These are phyloP conservation scores for Cygnus atratus DNA, from an alignment of 2,113 vertebrate species.

Conservation along the genomic window DNA sequence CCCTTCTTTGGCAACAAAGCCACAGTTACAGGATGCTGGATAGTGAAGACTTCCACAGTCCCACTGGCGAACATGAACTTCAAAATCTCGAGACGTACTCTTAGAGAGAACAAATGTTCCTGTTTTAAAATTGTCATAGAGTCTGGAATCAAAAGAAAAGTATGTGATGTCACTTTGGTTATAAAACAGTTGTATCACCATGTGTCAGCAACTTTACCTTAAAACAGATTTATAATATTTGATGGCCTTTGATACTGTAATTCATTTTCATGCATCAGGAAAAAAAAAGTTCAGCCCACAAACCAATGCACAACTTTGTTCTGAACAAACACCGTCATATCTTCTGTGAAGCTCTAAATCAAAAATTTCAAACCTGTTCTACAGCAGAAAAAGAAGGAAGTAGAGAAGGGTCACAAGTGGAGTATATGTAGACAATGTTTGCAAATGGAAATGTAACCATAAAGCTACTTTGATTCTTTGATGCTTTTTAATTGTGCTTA, in stretches of 20 bases:
- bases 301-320: not conserved
- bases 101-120: slow-evolving; percentile 90
- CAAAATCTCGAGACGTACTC: slow-evolving; percentile 81
- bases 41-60: slow-evolving; percentile 85
- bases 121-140: slow-evolving; percentile 87
- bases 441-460: not conserved
- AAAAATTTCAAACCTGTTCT: not conserved
- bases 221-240: not conserved
- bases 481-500: not conserved
- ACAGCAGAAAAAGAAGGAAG: not conserved
- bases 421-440: not conserved
- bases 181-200: not conserved
- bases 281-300: not conserved
- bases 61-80: slow-evolving; percentile 91
- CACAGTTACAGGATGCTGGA: slow-evolving; percentile 85
- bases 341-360: not conserved
- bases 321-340: not conserved
- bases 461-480: not conserved
- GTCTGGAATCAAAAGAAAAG: slow-evolving; percentile 68
- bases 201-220: not conserved
- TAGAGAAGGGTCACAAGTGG: not conserved
- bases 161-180: not conserved
- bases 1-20: slow-evolving; percentile 84
- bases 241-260: not conserved
- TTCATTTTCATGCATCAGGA: not conserved